Evolutionary conservation across 2,888 invertebrate genomes (phyloP).

Genomic region (Tinea trinotella): DNA sequence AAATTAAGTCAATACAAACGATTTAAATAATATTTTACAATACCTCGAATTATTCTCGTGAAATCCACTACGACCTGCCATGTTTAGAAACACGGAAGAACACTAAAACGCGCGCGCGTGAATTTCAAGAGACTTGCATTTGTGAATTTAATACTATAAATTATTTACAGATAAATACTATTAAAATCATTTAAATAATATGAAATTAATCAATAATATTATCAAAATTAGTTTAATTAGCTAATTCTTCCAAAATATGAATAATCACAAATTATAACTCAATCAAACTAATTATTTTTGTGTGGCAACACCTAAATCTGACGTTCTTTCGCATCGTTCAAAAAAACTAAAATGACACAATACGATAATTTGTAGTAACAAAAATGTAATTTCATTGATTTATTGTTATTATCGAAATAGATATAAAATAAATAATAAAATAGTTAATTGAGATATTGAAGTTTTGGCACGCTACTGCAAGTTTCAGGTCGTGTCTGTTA

Average conservation of each 20-base stretch:
- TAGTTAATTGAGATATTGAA: too few relatives aligned
- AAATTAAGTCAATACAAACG: background rate
- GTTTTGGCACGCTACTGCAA: too few relatives aligned
- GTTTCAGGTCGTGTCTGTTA: too few relatives aligned
- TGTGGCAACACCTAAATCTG: background rate
- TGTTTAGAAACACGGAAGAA: conserved; percentile 78
- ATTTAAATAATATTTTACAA: conserved; percentile 25
- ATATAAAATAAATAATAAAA: too few relatives aligned
- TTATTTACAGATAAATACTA: background rate
- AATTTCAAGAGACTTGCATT: conserved; percentile 24
- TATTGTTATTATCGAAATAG: too few relatives aligned
- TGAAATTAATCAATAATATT: background rate
- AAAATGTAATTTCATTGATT: too few relatives aligned
- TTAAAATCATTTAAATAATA: background rate
- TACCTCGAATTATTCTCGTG: conserved; percentile 86
- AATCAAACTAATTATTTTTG: background rate
- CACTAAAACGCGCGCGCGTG: conserved; percentile 50
- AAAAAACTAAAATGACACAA: too few relatives aligned
- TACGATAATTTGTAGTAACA: too few relatives aligned
- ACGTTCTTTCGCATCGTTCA: too few relatives aligned
- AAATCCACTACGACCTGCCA: conserved; percentile 91
- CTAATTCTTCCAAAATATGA: background rate
- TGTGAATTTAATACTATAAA: background rate
- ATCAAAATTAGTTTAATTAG: background rate
- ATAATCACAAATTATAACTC: background rate